Percentiles rank a stretch among this genome's conserved stretches.
phyloP scores from a whole-genome alignment of 2,888 invertebrate genomes.

The Emmelina monodactyla region DNA sequence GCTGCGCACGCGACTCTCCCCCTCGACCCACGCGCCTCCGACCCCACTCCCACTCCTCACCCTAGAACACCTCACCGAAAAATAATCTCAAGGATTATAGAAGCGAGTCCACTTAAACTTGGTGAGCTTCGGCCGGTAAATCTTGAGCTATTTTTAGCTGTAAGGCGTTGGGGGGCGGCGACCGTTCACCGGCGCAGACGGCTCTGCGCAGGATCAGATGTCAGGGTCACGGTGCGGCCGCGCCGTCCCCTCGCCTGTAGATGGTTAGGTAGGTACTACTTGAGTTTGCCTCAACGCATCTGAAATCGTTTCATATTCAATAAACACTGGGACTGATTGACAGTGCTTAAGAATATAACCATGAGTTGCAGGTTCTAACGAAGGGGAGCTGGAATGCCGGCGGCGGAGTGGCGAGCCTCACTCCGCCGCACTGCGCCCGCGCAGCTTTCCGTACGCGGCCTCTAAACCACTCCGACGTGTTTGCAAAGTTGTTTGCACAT shows the following conservation, averaged over 20 bases:
- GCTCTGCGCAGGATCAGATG: constrained; percentile 33
- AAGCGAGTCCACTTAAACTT: constrained; percentile 4
- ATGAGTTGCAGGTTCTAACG: no score
- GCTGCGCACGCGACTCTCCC: constrained; percentile 60
- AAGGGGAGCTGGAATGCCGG: constrained; percentile 51
- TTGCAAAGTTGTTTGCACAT: constrained; percentile 64
- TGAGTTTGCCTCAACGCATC: no score
- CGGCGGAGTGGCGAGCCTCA: no score
- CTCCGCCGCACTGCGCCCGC: constrained; percentile 39
- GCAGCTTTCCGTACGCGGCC: constrained; percentile 56
- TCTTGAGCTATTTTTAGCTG: constrained; percentile 45
- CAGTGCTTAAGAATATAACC: no score
- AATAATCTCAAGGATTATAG: constrained; percentile 3
- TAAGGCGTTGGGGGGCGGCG: constrained; percentile 47
- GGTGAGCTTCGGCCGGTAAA: constrained; percentile 23
- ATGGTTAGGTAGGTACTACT: no score
- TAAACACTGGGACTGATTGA: no score
- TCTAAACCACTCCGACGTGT: constrained; percentile 64
- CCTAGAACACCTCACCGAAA: background rate
- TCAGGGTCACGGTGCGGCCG: constrained; percentile 27
- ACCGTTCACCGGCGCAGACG: constrained; percentile 35
- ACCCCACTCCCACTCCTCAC: constrained; percentile 19
- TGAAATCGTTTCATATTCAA: no score
- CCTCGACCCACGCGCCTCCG: constrained; percentile 32
- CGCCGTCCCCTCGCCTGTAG: background rate